A percentile compares a stretch with the other conserved stretches of the same genome.
phyloP scores from a whole-genome alignment of 2,113 vertebrate species.

The Zosterops japonicus region DNA sequence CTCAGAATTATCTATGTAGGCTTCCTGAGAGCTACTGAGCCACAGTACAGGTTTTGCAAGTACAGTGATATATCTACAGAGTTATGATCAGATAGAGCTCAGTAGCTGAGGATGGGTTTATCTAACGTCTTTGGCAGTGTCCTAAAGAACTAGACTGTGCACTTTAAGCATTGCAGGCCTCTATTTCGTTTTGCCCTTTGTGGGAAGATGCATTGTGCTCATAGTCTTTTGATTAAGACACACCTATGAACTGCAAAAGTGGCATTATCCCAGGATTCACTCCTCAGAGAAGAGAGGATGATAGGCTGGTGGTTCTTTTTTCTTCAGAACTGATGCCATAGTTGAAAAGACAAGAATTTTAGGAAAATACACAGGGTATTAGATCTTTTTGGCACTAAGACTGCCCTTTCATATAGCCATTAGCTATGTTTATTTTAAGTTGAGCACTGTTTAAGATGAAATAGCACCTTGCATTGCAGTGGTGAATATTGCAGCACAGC shows the following conservation, averaged over 20 bases:
- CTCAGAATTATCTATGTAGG: not conserved
- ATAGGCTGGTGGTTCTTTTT: not conserved
- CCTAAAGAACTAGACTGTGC: not conserved
- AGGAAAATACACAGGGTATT: not conserved
- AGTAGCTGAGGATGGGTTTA: not conserved
- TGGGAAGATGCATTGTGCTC: not conserved
- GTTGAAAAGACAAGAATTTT: not conserved
- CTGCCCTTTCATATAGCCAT: not conserved
- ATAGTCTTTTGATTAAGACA: not conserved
- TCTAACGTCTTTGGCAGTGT: slow-evolving; percentile 10
- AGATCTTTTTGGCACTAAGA: not conserved
- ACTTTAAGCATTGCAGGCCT: not conserved
- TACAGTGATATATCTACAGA: not conserved
- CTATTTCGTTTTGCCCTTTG: not conserved
- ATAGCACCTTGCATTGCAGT: not conserved
- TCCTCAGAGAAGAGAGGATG: not conserved
- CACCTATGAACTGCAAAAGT: not conserved
- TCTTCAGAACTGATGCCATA: not conserved
- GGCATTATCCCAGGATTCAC: not conserved
- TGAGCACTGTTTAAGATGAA: not conserved
- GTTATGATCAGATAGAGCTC: slow-evolving; percentile 18
- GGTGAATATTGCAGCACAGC: not conserved
- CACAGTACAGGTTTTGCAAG: slow-evolving; percentile 32
- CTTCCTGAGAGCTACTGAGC: not conserved
- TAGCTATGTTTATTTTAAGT: not conserved